Percentiles rank a stretch among this genome's conserved stretches.
phyloP scores from a whole-genome alignment of 2,888 invertebrate species.

The Apodemia mormo region DNA sequence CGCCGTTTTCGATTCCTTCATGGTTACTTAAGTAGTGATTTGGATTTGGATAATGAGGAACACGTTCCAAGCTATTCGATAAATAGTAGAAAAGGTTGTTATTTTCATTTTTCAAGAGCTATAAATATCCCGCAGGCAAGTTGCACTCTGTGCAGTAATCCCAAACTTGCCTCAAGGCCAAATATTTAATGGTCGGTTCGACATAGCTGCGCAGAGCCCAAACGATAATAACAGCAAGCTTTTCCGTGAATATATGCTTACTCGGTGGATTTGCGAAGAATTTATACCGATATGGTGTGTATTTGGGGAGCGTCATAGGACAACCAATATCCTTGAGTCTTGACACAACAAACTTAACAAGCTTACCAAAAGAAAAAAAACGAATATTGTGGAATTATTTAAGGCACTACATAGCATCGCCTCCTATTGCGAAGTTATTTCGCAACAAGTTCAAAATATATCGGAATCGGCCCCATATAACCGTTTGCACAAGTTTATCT shows the following conservation, averaged over 20 bases:
- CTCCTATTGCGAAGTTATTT: too few species aligned
- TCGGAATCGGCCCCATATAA: too few species aligned
- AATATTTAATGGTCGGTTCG: conserved; percentile 4
- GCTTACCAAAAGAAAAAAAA: conserved; percentile 14
- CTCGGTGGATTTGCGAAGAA: conserved; percentile 27
- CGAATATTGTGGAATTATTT: conserved; percentile 23
- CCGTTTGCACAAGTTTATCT: too few species aligned
- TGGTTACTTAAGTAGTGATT: too few species aligned
- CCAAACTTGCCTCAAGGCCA: not conserved
- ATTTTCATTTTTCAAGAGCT: too few species aligned
- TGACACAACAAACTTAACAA: too few species aligned
- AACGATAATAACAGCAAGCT: conserved; percentile 29
- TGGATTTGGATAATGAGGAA: too few species aligned
- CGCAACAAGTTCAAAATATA: not conserved
- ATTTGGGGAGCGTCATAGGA: conserved; percentile 26
- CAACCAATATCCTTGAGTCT: too few species aligned
- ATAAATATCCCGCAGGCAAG: not conserved
- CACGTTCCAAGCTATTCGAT: too few species aligned
- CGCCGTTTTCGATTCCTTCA: too few species aligned
- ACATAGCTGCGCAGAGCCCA: conserved; percentile 26
- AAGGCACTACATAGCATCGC: not conserved
- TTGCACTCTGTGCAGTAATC: not conserved
- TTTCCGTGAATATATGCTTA: conserved; percentile 31
- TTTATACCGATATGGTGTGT: conserved; percentile 27
- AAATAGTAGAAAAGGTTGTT: too few species aligned